A percentile compares a stretch with the other conserved stretches of the same genome.
phyloP scores from a whole-genome alignment of 2,888 invertebrate species.

The Pherbina coryleti region DNA sequence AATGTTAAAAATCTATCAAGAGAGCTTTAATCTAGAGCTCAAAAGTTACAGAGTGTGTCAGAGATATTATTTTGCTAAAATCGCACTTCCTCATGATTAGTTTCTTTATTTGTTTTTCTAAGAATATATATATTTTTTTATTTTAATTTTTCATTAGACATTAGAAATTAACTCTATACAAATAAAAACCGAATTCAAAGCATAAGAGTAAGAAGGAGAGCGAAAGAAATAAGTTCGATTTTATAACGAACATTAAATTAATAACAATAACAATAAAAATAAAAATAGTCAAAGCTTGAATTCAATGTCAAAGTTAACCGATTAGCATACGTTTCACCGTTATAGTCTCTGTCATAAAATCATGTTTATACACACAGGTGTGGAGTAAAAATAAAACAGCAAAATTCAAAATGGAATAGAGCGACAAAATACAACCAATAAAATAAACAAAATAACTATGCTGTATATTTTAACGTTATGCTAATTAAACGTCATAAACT shows the following conservation, averaged over 20 bases:
- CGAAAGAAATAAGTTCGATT: not conserved
- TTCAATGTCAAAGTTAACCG: constrained; percentile 53
- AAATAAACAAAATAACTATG: not conserved
- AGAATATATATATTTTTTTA: no score
- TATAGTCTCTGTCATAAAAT: not conserved
- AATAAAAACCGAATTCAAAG: no score
- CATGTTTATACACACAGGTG: not conserved
- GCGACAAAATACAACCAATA: not conserved
- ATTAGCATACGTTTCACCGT: not conserved
- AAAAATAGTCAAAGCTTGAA: constrained; percentile 15
- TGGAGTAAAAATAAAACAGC: not conserved
- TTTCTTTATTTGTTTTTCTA: no score
- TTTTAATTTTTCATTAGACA: no score
- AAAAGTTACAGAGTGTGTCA: no score
- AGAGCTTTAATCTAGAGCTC: no score
- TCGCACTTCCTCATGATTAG: no score
- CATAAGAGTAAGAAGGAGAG: no score
- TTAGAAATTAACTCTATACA: no score
- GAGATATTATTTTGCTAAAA: no score
- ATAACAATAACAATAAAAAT: no score
- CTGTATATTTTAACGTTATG: not conserved
- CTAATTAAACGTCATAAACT: not conserved
- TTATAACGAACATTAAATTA: not conserved
- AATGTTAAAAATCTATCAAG: no score
- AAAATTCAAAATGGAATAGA: not conserved